Base-by-base conservation (phyloP, 30 jellyfish, hydroid and myxozoan species). In the Hydractinia symbiolongicarpus region DNA sequence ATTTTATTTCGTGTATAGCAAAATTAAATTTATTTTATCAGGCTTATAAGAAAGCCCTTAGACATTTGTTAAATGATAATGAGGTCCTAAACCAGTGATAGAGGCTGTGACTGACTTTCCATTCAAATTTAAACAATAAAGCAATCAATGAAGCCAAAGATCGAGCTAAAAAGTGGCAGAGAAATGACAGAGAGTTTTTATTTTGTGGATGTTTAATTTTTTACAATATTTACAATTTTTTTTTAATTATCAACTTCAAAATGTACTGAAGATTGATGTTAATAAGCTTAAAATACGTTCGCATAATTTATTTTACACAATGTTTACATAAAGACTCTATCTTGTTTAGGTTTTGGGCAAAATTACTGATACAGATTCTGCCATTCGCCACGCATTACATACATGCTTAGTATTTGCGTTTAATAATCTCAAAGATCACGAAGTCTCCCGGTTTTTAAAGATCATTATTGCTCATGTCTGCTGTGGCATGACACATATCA, bases 401-500 rank as follows among this genome's bases (percentile, higher is more conserved):
- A 15, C 64, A 11, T 90, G 97, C 81, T 51, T 90, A 82, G 82
- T 54, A 19, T 88, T 85, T 82, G 69, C 81, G 17, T 72, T 86
- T 9, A 30, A 70, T 40, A 77, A 70, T 66, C 71, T 80, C 19
- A 13, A 83, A 7, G 84, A 61, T 5, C 72, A 70, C 4, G 95
- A 90, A 77, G 82, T 90, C 52, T 76, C 64, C n/a, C 97, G 95
- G 40, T 90, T 90, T 74, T 81, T 84, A 79, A 71, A 91, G 60
- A 51, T 90, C 2, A 79, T 90, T 20, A 80, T 90, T 91, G 97
- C 97, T 9, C 95, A 90, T 64, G 66, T 90, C 69, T 84, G 79
- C 30, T 90, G 97, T 86, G 97, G 95, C 50, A 85, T 90, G 97
- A 90, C 97, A 4, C 97, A 90, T 78, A 90, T 90, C 40, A 90